phyloP scores from a whole-genome alignment of 2,113 vertebrate genomes.

The Calidris pygmaea region DNA sequence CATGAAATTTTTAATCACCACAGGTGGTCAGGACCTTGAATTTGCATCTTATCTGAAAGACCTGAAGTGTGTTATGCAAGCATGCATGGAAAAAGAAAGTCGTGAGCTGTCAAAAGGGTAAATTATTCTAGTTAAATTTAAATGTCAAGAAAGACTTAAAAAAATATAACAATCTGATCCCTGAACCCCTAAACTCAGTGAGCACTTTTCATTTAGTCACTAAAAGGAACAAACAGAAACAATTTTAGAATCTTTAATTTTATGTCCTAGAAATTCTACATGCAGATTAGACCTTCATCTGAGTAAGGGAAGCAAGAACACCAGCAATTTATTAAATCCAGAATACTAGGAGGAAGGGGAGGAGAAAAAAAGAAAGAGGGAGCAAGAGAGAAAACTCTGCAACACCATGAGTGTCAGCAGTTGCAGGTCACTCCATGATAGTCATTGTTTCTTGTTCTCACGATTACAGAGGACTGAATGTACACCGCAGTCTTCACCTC shows the following conservation, averaged over 20 bases:
- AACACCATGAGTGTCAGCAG: neutral
- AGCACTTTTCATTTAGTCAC: neutral
- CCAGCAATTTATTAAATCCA: neutral
- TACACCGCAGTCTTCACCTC: neutral
- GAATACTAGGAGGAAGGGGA: neutral
- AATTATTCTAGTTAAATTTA: neutral
- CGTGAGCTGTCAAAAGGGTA: neutral
- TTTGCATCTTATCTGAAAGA: constrained; percentile 4
- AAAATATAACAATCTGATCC: neutral
- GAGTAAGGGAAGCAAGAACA: neutral
- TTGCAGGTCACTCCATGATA: neutral
- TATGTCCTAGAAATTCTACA: neutral
- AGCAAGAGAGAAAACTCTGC: neutral
- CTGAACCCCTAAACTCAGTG: neutral
- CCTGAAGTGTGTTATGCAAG: neutral
- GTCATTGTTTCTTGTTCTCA: neutral
- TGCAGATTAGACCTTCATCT: neutral
- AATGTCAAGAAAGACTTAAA: neutral
- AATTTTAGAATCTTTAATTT: neutral
- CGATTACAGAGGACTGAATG: neutral
- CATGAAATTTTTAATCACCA: neutral
- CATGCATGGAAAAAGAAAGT: neutral
- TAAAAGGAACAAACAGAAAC: neutral
- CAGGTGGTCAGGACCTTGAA: neutral
- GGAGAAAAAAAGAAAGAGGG: neutral